Base-by-base conservation (phyloP, 2,113 vertebrate species). In the Stigmatopora nigra region DNA sequence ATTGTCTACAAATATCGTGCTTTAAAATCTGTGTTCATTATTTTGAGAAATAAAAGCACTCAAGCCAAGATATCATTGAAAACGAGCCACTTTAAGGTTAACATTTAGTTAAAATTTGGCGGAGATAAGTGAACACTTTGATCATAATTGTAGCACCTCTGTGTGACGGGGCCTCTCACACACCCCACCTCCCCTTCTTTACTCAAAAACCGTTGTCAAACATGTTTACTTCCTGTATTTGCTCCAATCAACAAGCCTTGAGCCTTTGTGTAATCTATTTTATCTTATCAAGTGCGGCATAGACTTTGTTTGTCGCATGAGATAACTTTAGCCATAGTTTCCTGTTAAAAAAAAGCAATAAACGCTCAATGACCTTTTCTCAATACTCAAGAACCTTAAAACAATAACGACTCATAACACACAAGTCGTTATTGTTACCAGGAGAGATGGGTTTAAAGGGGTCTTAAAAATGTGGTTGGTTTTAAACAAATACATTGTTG, bases 281-380 rank as follows among this genome's bases (percentile, higher is more conserved):
- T 84, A 88, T 88, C 84, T 86, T 76, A 84, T 86, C 86, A 80
- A 57, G 36, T 72, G 49, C n/a, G 68, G 48, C 69, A 69, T 64
- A 77, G 71, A 72, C 83, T 84, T 55, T 41, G 68, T 80, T 88
- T 83, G 85, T 76, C 78, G 74, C 69, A 63, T 53, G 1, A 76
- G 82, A 88, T 86, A 84, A 78, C 73, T 68, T 80, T 79, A 65
- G 16, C 20, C 57, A 5, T 9, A 25, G 67, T 71, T 85, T 90
- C 87, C 87, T 86, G 53, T 78, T 59, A 47, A 31, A 44, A 65
- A 65, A 53, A 41, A 72, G 63, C 64, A 70, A 61, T 76, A 76
- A 80, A 76, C 71, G 59, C 57, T n/a, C 38, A 61, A 68, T 64
- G 76, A 85, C 81, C 79, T 65, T 75, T 81, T 66, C 63, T 67